A percentile compares a stretch with the other conserved stretches of the same genome.
Evolutionary conservation across 2,888 invertebrate species (phyloP).

Genomic region (Calliphora vomitoria): DNA sequence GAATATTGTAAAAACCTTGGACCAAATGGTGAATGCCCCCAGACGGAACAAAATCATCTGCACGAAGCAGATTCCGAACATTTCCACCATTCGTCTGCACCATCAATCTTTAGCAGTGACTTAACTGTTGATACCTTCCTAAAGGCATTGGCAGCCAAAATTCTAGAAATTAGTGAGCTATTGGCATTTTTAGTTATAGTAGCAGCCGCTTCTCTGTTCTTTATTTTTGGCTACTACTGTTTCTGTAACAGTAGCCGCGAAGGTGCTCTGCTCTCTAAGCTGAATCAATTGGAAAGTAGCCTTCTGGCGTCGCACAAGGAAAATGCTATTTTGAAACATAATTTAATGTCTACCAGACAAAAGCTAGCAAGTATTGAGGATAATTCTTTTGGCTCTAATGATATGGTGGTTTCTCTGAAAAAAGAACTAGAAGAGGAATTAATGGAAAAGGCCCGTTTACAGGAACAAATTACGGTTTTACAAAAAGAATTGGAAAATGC

Average conservation of each 20-base stretch:
- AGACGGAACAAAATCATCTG: neutral
- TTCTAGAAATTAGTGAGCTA: slow-evolving; percentile 84
- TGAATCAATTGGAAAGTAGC: slow-evolving; percentile 88
- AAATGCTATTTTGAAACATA: slow-evolving; percentile 88
- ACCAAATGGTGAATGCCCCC: slow-evolving; percentile 76
- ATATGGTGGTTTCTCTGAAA: slow-evolving; percentile 89
- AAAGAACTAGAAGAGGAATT: slow-evolving; percentile 87
- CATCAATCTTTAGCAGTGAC: slow-evolving; percentile 26
- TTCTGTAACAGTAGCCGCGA: slow-evolving; percentile 91
- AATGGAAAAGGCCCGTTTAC: slow-evolving; percentile 85
- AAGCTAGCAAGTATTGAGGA: slow-evolving; percentile 89
- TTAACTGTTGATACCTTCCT: slow-evolving; percentile 78
- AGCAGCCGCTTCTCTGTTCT: slow-evolving; percentile 90
- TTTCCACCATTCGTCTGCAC: slow-evolving; percentile 25
- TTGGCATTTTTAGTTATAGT: slow-evolving; percentile 88
- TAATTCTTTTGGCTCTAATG: slow-evolving; percentile 89
- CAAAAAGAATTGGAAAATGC: slow-evolving; percentile 92
- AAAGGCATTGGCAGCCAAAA: slow-evolving; percentile 77
- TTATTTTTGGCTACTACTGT: slow-evolving; percentile 91
- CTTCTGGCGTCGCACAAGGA: slow-evolving; percentile 87
- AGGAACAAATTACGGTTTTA: slow-evolving; percentile 89
- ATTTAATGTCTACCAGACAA: slow-evolving; percentile 86
- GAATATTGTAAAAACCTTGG: slow-evolving; percentile 78
- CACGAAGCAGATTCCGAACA: slow-evolving; percentile 48
- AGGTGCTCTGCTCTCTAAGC: slow-evolving; percentile 88